Evolutionary conservation across 1,140 invertebrate genomes (phyloP).

Genomic region (Nasonia vitripennis): DNA sequence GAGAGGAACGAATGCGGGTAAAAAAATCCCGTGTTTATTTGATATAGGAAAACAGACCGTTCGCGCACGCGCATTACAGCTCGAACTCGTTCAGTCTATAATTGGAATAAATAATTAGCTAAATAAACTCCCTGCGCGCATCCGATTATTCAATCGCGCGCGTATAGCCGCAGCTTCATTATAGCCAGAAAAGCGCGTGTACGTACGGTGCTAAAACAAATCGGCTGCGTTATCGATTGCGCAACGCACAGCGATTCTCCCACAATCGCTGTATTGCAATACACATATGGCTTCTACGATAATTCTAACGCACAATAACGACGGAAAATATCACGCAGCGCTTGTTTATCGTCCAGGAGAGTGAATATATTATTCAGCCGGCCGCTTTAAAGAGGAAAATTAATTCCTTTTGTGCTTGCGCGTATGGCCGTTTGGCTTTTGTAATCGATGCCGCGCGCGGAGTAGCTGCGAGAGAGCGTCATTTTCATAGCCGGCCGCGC

Average conservation of each 20-base stretch:
- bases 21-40: no score
- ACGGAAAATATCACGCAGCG: slow-evolving; percentile 6
- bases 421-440: slow-evolving; percentile 32
- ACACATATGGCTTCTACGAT: not conserved
- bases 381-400: slow-evolving; percentile 27
- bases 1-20: no score
- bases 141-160: not conserved
- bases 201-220: not conserved
- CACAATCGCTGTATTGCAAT: not conserved
- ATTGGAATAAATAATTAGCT: not conserved
- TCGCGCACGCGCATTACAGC: not conserved
- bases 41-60: no score
- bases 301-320: slow-evolving; percentile 25
- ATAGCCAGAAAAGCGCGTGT: no score
- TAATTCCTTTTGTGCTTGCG: slow-evolving; percentile 40
- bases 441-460: slow-evolving; percentile 27
- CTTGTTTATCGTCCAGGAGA: slow-evolving; percentile 29
- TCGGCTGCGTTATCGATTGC: not conserved
- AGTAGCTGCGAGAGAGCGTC: not conserved
- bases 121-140: not conserved
- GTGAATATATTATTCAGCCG: slow-evolving; percentile 12
- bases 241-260: not conserved
- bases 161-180: no score
- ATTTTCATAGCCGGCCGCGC: slow-evolving; percentile 19
- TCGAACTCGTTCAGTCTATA: not conserved